Conservation (phyloP, 2,113 vertebrate species). For the Cynocephalus volans region DNA sequence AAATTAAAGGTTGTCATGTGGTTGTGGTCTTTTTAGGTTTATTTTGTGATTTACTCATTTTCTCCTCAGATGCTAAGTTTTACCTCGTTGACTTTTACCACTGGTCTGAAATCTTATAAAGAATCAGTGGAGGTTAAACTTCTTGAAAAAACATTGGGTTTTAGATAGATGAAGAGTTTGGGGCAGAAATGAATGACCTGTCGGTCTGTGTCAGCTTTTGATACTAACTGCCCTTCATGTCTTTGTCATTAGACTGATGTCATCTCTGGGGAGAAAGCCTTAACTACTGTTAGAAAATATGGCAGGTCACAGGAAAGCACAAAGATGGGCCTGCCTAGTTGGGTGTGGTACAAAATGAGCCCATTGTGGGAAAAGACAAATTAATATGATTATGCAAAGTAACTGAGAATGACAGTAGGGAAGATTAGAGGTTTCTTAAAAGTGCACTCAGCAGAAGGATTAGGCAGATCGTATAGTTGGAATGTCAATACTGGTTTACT, state of each 20-base stretch:
- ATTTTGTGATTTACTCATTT: neutral
- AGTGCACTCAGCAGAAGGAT: neutral
- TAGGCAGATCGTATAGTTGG: fast-evolving
- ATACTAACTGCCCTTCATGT: neutral
- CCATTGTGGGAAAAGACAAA: neutral
- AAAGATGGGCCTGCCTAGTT: too few relatives aligned
- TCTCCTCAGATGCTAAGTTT: neutral
- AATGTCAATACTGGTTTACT: fast-evolving
- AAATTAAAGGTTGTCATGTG: neutral
- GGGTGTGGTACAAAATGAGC: neutral
- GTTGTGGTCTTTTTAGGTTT: neutral
- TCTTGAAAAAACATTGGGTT: neutral
- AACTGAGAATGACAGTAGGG: neutral
- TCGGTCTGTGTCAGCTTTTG: neutral
- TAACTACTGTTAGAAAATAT: neutral
- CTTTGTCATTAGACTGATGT: neutral
- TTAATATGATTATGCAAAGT: neutral
- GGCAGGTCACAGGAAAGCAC: neutral
- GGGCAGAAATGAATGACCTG: neutral
- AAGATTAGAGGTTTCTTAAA: neutral
- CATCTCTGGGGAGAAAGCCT: neutral
- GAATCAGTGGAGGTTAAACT: neutral
- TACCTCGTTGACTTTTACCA: neutral
- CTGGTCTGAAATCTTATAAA: neutral
- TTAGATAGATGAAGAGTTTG: neutral